Evolutionary conservation across 2,888 invertebrate genomes (phyloP).

Genomic region (Archaeoteleia sp.): DNA sequence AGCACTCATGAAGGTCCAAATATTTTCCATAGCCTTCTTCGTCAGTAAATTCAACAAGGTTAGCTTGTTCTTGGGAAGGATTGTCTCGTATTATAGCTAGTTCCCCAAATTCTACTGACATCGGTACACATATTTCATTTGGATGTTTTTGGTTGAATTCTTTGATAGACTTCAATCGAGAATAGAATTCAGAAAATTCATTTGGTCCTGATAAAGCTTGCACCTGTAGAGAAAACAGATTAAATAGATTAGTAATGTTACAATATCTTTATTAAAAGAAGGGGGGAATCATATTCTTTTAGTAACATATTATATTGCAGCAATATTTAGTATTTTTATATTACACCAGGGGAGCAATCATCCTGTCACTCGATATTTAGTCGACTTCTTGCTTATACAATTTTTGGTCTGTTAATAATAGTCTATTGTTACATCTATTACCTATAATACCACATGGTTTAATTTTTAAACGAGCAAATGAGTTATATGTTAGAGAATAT

Average conservation of each 20-base stretch:
- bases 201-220: conserved; percentile 95
- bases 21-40: conserved; percentile 99
- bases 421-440: no score
- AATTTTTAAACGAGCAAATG: no score
- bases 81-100: conserved; percentile 92
- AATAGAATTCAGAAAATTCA: conserved; percentile 98
- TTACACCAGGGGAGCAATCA: no score
- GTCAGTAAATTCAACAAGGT: conserved; percentile 96
- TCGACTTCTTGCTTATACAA: no score
- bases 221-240: conserved; percentile 55
- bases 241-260: conserved; percentile 1
- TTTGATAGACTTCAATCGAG: conserved; percentile 93
- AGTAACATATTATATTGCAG: no score
- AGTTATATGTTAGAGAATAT: no score
- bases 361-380: no score
- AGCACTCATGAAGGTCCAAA: conserved; percentile 96
- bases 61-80: conserved; percentile 89
- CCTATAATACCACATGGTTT: no score
- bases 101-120: conserved; percentile 98
- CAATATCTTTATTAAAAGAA: no score
- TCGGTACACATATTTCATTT: conserved; percentile 96
- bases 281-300: no score
- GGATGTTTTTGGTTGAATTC: conserved; percentile 98
- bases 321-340: no score
- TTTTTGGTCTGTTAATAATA: no score